Evolutionary conservation across 1,140 invertebrate species (phyloP), one percentile per base, ranked within the genome.

Genomic region (Eufriesea mexicana): DNA sequence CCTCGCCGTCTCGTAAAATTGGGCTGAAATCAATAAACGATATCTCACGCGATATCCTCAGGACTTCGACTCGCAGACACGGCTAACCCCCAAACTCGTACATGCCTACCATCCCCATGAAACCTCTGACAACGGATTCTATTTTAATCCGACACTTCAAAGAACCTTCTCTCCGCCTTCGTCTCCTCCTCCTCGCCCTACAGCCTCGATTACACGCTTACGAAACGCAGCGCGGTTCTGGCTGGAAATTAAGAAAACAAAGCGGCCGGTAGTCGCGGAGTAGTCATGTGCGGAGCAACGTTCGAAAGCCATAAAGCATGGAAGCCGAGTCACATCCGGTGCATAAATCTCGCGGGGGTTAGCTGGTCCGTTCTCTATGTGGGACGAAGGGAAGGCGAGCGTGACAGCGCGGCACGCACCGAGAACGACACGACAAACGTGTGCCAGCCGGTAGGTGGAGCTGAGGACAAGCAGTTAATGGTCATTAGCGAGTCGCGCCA

Each of bases 271-370:
- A 70, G 47, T 59, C 20, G 72, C n/a, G 67, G 45, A 49, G n/a
- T 8, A 77, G 55, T n/a, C 25, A 57, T 42, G 59, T 7, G 64
- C 70, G 20, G 35, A 62, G 83, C 86, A 88, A 85, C 85, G 83
- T 84, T 85, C 87, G 77, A 87, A 90, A 84, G 76, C 89, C 91
- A 91, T 93, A 92, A 92, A 92, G 85, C 89, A 92, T 86, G 89
- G 88, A 79, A 76, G 83, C 81, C 89, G 88, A 91, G 92, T 92
- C 92, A 92, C 92, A 93, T 94, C 92, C 93, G 91, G 92, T 72
- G 92, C 92, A 93, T 94, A 94, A 94, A 93, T 93, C 92, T 92
- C 89, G 77, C 88, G 67, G 85, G 84, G 81, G 81, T 86, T 88
- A 75, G 72, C 66, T 42, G 85, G 45, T 55, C 67, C 73, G 76